Evolutionary conservation across 2,888 invertebrate species (phyloP).

Genomic region (Coelinius sp.): DNA sequence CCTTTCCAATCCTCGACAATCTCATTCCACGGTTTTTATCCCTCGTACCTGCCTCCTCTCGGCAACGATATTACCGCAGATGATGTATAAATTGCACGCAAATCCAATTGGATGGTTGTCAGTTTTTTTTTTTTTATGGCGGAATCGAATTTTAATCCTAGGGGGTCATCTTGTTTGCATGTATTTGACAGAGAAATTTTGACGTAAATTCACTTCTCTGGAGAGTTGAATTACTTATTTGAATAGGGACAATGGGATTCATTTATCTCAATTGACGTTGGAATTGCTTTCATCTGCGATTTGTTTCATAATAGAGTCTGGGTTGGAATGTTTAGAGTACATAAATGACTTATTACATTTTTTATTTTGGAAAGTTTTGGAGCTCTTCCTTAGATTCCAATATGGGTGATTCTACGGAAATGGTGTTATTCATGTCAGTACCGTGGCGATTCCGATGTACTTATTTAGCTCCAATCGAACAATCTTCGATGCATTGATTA

Average conservation of each 20-base stretch:
- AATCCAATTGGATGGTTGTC: background rate
- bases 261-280: background rate
- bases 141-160: background rate
- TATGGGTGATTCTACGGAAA: no score
- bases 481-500: no score
- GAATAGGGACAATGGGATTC: background rate
- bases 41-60: conserved; percentile 14
- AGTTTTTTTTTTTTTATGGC: background rate
- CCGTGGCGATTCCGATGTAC: no score
- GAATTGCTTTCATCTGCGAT: background rate
- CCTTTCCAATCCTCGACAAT: conserved; percentile 21
- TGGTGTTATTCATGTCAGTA: no score
- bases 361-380: no score
- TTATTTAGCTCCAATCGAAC: no score
- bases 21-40: conserved; percentile 24
- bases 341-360: no score
- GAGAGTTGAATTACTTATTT: background rate
- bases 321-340: background rate
- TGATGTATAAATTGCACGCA: conserved; percentile 14
- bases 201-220: background rate
- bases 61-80: conserved; percentile 11
- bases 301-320: background rate
- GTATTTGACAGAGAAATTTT: background rate
- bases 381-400: no score
- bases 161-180: background rate